Conservation (phyloP, 1,140 invertebrate genomes). For the Papilio xuthus region DNA sequence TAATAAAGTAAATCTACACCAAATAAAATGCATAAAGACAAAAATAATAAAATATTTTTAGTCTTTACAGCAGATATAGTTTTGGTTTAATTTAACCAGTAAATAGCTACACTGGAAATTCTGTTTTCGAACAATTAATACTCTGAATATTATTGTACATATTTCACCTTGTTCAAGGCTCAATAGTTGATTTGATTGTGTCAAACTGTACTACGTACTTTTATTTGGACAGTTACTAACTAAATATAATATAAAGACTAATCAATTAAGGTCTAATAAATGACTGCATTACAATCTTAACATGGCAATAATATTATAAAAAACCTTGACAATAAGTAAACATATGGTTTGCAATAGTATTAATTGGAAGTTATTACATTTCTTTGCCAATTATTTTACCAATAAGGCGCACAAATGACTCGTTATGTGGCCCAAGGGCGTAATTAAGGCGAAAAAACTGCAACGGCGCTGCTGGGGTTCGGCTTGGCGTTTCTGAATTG, state of each 20-base stretch:
- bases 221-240: not conserved
- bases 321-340: conserved; percentile 1
- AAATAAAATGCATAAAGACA: too few species aligned
- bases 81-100: too few species aligned
- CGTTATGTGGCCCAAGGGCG: conserved; percentile 36
- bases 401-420: conserved; percentile 38
- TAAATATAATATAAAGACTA: not conserved
- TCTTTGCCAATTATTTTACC: conserved; percentile 32
- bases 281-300: not conserved
- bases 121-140: too few species aligned
- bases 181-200: too few species aligned
- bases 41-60: too few species aligned
- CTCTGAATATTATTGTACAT: too few species aligned
- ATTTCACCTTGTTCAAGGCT: too few species aligned
- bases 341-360: conserved; percentile 23
- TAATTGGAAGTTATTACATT: conserved; percentile 33
- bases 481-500: not conserved
- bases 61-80: too few species aligned
- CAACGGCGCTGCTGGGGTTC: not conserved
- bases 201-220: too few species aligned
- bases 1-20: too few species aligned
- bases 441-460: conserved; percentile 36
- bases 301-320: not conserved
- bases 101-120: too few species aligned
- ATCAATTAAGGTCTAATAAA: not conserved